Evolutionary conservation across 2,113 vertebrate genomes (phyloP), one percentile per base, ranked within the genome.

Genomic region (Jacana jacana): DNA sequence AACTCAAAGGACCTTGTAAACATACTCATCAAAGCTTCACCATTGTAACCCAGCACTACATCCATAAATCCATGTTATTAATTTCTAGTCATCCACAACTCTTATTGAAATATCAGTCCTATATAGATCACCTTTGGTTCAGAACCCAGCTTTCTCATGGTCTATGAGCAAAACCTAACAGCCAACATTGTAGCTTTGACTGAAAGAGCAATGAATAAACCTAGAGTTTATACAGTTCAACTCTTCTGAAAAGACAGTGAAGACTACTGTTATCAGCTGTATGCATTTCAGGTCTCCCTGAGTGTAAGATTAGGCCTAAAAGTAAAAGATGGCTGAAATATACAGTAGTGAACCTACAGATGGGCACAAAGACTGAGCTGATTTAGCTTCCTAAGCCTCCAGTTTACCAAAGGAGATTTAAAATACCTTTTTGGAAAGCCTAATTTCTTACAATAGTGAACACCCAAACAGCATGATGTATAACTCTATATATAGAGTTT

Each of bases 1-100:
- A 96, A 95, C 87, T 96, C 84, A 70, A 81, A 90, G 57, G 91
- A 81, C 89, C 86, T 86, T 91, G 81, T 93, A 96, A 96, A 96
- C 40, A 86, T 63, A 58, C 55, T 69, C 69, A 81, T 83, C 79
- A 79, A 95, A 91, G 65, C 64, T 44, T 89, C 75, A 54, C 63
- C 88, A 96, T 65, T 88, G 39, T 70, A 91, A 88, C 28, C 73
- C 44, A 55, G 60, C 52, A 88, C 79, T 75, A 65, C 23, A 91
- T 83, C 35, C 55, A 58, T 60, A 95, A 96, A 97, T 61, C 39
- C 10, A 49, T 77, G 19, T 19, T 71, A 86, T 85, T 95, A 94
- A 93, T 85, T 81, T 75, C 89, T 93, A 95, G 70, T 19, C 61
- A 93, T 70, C 70, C 44, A 70, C 42, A 69, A 28, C 64, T 73